phyloP scores from a whole-genome alignment of 2,888 invertebrate species.

The Limnephilus marmoratus region DNA sequence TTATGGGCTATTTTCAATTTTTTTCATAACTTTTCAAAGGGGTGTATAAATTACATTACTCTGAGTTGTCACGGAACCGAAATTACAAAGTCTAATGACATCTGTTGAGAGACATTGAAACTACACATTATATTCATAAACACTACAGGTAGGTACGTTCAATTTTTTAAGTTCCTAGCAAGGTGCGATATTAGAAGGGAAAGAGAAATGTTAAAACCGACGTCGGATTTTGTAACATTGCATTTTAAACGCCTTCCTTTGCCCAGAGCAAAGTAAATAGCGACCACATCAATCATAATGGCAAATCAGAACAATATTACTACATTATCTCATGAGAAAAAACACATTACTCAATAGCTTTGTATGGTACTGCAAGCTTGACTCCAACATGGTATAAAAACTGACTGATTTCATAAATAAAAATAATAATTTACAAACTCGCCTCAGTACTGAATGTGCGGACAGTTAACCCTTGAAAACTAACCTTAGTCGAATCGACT shows the following conservation, averaged over 20 bases:
- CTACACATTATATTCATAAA: no score
- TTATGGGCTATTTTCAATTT: no score
- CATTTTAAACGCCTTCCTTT: constrained; percentile 5
- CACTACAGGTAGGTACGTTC: no score
- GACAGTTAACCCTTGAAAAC: no score
- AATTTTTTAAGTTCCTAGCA: neutral
- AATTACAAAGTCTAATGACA: no score
- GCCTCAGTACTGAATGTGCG: neutral
- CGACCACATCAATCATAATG: neutral
- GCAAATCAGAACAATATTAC: neutral
- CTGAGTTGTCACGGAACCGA: no score
- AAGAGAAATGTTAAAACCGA: neutral
- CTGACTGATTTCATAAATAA: neutral
- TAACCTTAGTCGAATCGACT: no score
- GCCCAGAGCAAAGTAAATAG: constrained; percentile 26
- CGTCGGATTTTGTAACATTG: neutral
- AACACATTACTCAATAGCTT: neutral
- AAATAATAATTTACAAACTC: neutral
- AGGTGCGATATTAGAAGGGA: neutral
- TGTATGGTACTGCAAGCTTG: neutral
- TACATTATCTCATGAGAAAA: neutral
- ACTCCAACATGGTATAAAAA: neutral
- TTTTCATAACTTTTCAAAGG: no score
- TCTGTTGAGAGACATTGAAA: no score
- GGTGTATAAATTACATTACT: no score